Evolutionary conservation across 2,113 vertebrate genomes (phyloP).

Genomic region (Phainopepla nitens): DNA sequence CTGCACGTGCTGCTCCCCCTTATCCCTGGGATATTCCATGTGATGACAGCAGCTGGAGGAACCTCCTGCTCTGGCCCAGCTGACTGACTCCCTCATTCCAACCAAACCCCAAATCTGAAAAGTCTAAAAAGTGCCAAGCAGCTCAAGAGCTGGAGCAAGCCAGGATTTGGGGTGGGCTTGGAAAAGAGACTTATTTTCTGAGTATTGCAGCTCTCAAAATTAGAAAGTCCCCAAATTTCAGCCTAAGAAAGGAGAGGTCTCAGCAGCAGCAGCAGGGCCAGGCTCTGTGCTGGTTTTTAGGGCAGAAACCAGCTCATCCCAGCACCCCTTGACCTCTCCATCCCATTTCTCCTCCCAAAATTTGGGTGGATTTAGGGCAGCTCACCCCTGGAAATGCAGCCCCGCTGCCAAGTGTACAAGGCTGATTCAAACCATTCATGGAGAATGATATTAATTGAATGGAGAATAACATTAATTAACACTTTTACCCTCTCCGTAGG

Average conservation of each 20-base stretch:
- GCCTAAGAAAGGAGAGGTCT: not conserved
- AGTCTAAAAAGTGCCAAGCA: not conserved
- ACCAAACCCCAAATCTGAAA: not conserved
- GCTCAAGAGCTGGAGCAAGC: not conserved
- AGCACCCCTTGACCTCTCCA: not conserved
- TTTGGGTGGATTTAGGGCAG: not conserved
- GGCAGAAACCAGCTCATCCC: not conserved
- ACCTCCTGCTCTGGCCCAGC: fast-evolving
- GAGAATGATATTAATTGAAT: not conserved
- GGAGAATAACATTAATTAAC: not conserved
- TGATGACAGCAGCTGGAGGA: not conserved
- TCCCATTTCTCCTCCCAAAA: not conserved
- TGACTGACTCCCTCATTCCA: not conserved
- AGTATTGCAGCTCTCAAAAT: not conserved
- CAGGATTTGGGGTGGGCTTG: not conserved
- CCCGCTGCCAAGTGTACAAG: fast-evolving
- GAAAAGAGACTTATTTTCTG: not conserved
- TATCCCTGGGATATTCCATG: not conserved
- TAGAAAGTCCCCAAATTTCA: not conserved
- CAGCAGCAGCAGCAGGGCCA: not conserved
- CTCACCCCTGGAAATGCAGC: not conserved
- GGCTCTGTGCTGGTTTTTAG: not conserved
- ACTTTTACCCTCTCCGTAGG: not conserved
- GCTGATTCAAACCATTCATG: not conserved
- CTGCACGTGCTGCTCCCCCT: not conserved